phyloP scores from a whole-genome alignment of 2,888 invertebrate species.

The Andrena flavipes region DNA sequence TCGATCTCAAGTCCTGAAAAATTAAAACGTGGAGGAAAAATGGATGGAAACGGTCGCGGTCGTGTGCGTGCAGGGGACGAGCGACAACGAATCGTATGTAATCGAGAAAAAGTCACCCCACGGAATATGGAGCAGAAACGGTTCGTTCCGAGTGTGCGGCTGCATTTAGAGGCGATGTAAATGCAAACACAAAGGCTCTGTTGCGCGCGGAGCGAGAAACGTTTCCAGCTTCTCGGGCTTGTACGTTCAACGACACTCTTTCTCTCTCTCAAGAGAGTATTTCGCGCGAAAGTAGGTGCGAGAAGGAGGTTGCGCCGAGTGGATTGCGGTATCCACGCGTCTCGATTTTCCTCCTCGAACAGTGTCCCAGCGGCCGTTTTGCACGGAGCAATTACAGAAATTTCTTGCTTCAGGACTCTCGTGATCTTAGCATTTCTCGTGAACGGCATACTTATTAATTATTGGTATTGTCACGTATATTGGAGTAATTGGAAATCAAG shows the following conservation, averaged over 20 bases:
- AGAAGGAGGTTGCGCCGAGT: constrained; percentile 41
- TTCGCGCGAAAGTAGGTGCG: constrained; percentile 52
- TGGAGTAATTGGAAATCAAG: neutral
- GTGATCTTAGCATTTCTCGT: too few species aligned
- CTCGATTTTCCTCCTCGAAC: constrained; percentile 25
- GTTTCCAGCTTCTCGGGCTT: constrained; percentile 13
- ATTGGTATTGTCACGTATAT: too few species aligned
- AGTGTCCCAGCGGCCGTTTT: too few species aligned
- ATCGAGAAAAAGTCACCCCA: constrained; percentile 48
- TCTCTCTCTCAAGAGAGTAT: constrained; percentile 28
- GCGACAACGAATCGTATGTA: constrained; percentile 21
- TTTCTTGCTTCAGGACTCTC: neutral
- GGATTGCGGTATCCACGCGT: constrained; percentile 35
- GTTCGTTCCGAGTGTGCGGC: constrained; percentile 54
- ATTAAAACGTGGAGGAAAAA: too few species aligned
- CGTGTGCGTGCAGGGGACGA: neutral
- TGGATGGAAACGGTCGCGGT: neutral
- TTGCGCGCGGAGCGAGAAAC: constrained; percentile 35
- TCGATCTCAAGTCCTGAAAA: too few species aligned
- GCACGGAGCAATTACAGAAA: constrained; percentile 7
- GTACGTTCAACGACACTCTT: constrained; percentile 32
- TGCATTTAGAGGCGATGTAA: constrained; percentile 52
- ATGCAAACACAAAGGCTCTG: constrained; percentile 52
- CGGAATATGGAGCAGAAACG: constrained; percentile 51
- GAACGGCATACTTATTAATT: neutral